Conservation (phyloP, 2,888 invertebrate genomes). For the Drosophila austrosaltans region DNA sequence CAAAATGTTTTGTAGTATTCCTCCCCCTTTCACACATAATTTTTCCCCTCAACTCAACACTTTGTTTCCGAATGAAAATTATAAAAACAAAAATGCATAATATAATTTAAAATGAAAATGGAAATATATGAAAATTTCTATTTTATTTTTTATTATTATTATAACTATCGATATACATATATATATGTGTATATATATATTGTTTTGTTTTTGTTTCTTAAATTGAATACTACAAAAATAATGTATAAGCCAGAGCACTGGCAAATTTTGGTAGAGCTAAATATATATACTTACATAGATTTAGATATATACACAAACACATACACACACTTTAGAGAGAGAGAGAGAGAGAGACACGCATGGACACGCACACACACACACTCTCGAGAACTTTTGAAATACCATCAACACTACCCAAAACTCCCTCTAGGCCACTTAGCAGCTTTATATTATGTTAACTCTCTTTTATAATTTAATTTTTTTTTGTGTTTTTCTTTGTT, state of each 20-base stretch:
- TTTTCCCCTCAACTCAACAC: not conserved
- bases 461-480: constrained; percentile 11
- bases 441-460: constrained; percentile 3
- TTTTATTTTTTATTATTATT: not conserved
- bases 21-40: not conserved
- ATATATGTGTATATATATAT: not conserved
- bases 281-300: constrained; percentile 7
- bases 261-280: constrained; percentile 8
- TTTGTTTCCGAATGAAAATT: not conserved
- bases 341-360: constrained; percentile 14
- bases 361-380: constrained; percentile 25
- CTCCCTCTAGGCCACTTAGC: not conserved
- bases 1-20: constrained; percentile 31
- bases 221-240: not conserved
- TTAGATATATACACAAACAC: constrained; percentile 4
- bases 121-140: not conserved
- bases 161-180: not conserved
- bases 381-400: constrained; percentile 23
- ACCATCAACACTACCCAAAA: not conserved
- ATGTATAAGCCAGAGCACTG: not conserved
- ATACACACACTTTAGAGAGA: no score
- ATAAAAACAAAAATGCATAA: not conserved
- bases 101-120: not conserved
- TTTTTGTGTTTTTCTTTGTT: constrained; percentile 60
- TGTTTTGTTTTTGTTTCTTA: not conserved